Conservation (phyloP, 2,888 invertebrate species). For the Polia nebulosa region DNA sequence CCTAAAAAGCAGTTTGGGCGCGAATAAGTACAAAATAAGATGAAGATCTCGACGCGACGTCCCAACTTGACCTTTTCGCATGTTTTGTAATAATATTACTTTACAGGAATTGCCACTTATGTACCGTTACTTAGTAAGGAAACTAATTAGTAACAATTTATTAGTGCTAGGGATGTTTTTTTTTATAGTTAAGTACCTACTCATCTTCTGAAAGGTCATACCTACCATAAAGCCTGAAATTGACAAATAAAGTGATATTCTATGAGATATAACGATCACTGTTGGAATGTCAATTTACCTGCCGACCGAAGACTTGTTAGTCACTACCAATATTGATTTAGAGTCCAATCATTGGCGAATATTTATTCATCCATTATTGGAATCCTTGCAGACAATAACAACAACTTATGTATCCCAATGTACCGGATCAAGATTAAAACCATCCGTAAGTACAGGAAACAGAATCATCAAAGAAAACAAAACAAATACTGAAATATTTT, state of each 20-base stretch:
- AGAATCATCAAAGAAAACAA: neutral
- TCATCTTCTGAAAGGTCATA: too few relatives aligned
- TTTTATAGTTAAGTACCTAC: too few relatives aligned
- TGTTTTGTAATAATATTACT: conserved; percentile 7
- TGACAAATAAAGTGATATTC: too few relatives aligned
- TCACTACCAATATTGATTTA: too few relatives aligned
- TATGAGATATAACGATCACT: too few relatives aligned
- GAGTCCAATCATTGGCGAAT: too few relatives aligned
- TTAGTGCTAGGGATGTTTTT: neutral
- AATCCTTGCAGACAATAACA: neutral
- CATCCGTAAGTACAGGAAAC: neutral
- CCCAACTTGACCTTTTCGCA: conserved; percentile 11
- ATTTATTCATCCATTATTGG: too few relatives aligned
- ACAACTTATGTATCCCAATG: neutral
- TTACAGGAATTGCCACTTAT: neutral
- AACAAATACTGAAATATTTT: conserved; percentile 2
- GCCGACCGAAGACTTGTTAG: too few relatives aligned
- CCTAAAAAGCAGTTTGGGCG: neutral
- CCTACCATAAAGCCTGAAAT: too few relatives aligned
- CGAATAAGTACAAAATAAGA: conserved; percentile 1
- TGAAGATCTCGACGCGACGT: neutral
- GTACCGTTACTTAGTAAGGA: neutral
- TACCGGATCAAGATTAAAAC: neutral
- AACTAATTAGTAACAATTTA: neutral
- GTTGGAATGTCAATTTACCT: too few relatives aligned